These are phyloP conservation scores for Psilopsiagon aurifrons DNA, from an alignment of 2,113 vertebrate genomes.

Conservation along the genomic window DNA sequence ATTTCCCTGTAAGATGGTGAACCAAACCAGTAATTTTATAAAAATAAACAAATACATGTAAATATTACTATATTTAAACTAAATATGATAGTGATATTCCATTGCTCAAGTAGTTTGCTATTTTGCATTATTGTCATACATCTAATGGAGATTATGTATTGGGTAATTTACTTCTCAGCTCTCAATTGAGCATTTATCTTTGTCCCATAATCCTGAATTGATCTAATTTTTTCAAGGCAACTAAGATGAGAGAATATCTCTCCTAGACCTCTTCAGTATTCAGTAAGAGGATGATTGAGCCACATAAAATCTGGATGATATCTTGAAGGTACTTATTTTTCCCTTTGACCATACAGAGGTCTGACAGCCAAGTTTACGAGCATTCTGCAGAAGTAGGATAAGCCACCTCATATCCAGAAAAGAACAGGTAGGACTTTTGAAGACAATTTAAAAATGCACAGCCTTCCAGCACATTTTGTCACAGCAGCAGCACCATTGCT, in stretches of 20 bases:
- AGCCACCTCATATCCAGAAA: neutral
- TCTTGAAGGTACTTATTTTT: neutral
- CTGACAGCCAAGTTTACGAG: accelerated
- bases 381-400: neutral
- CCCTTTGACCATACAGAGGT: neutral
- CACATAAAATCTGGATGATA: neutral
- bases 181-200: neutral
- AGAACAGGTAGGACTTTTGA: neutral
- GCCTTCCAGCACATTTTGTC: neutral
- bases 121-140: neutral
- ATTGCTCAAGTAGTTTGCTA: neutral
- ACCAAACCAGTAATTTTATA: neutral
- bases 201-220: neutral
- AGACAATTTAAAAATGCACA: neutral
- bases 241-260: neutral
- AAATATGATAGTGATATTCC: neutral
- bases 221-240: neutral
- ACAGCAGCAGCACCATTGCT: neutral
- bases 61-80: neutral
- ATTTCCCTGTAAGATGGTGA: neutral
- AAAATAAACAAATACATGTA: neutral
- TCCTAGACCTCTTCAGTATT: neutral
- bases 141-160: neutral
- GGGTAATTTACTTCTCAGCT: neutral
- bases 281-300: neutral